phyloP scores from a whole-genome alignment of 1,140 invertebrate genomes.

The Dolichoris vasculosae region DNA sequence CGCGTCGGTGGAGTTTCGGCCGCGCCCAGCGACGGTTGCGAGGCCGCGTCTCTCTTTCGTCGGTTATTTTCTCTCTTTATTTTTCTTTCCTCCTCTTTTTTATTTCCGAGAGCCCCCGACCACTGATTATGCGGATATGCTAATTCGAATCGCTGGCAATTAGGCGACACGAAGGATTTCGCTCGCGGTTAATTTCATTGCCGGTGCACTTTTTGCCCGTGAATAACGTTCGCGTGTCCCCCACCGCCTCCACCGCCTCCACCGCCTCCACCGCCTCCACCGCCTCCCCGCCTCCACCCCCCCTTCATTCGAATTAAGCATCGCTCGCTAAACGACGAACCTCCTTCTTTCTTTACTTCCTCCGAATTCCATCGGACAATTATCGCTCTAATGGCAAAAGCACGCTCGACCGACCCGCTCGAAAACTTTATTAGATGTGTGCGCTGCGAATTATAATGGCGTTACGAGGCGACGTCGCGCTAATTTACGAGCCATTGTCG shows the following conservation, averaged over 20 bases:
- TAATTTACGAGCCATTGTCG: background rate
- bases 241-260: too few species aligned
- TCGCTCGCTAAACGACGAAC: background rate
- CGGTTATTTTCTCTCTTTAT: too few species aligned
- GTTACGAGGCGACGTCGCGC: background rate
- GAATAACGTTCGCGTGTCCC: background rate
- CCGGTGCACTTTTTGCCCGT: background rate
- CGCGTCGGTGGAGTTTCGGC: too few species aligned
- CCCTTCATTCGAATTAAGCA: background rate
- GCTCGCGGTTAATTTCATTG: slow-evolving; percentile 25
- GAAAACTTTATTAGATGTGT: background rate
- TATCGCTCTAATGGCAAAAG: background rate
- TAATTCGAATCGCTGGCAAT: slow-evolving; percentile 7
- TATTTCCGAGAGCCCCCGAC: background rate
- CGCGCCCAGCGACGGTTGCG: too few species aligned
- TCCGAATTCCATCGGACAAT: background rate
- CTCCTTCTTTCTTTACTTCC: background rate
- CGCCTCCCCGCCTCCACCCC: too few species aligned
- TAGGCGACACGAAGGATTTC: slow-evolving; percentile 18
- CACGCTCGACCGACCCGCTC: background rate
- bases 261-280: too few species aligned
- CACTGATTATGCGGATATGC: slow-evolving; percentile 21
- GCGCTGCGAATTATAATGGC: background rate
- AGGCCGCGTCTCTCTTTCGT: too few species aligned
- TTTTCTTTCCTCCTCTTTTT: too few species aligned